phyloP scores from a whole-genome alignment of 2,113 vertebrate species.

The Mus pahari region DNA sequence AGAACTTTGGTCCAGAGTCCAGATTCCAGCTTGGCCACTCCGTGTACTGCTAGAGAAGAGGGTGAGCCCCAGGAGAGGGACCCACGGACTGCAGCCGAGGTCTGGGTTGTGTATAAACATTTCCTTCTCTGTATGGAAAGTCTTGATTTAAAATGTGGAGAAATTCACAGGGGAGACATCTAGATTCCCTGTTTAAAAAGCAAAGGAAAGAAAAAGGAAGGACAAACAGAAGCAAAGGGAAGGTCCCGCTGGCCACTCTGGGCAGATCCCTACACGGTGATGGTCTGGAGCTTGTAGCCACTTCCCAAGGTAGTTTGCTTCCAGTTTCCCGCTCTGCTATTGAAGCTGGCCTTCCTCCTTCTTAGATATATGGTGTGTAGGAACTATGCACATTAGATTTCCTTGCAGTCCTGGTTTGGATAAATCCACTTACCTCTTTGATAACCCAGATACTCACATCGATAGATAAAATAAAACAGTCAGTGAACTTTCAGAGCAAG shows the following conservation, averaged over 20 bases:
- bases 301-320: background rate
- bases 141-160: background rate
- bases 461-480: background rate
- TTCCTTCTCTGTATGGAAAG: background rate
- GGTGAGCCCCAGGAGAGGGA: too few species aligned
- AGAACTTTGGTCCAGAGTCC: background rate
- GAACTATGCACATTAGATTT: background rate
- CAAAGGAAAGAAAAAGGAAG: background rate
- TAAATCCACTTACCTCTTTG: background rate
- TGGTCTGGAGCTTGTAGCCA: background rate
- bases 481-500: constrained; percentile 25
- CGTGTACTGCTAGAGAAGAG: background rate
- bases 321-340: background rate
- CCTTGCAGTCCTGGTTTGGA: background rate
- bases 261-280: background rate
- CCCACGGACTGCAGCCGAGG: background rate
- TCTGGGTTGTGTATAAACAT: background rate
- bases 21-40: background rate
- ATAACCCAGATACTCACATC: background rate
- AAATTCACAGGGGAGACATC: constrained; percentile 6
- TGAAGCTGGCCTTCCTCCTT: background rate
- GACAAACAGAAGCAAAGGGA: background rate
- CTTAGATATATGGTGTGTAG: rapidly evolving
- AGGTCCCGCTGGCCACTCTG: background rate
- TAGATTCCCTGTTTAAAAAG: background rate